phyloP scores from a whole-genome alignment of 2,113 vertebrate genomes.

The Mellivora capensis region DNA sequence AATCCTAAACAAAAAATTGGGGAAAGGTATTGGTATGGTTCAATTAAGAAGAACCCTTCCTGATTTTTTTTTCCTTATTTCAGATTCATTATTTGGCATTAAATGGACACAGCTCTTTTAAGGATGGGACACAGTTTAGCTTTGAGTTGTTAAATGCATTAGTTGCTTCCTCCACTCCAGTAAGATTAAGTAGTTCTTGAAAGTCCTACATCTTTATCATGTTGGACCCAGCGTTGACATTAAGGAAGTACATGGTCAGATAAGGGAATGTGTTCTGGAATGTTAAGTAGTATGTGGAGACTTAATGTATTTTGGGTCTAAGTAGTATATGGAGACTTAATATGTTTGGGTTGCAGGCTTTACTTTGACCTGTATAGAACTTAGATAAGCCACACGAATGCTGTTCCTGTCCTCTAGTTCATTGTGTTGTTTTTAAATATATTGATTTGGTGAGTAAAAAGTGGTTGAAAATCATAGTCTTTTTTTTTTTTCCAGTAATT shows the following conservation, averaged over 20 bases:
- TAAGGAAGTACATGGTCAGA: background rate
- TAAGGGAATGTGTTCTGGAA: background rate
- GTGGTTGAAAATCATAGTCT: background rate
- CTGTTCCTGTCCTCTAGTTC: background rate
- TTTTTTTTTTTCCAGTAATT: background rate
- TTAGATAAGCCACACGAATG: background rate
- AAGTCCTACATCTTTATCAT: background rate
- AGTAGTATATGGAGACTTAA: background rate
- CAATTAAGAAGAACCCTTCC: background rate
- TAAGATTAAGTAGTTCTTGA: background rate
- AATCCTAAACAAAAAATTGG: background rate
- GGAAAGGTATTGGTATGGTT: background rate
- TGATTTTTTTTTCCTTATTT: background rate
- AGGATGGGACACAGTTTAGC: background rate
- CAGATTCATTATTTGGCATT: background rate
- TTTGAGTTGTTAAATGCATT: background rate
- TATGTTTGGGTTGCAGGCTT: background rate
- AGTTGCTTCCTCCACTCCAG: background rate
- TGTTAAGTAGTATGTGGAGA: background rate
- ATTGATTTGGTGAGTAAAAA: background rate
- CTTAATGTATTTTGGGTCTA: background rate
- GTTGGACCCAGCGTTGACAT: background rate
- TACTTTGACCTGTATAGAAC: background rate
- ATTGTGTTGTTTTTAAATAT: background rate
- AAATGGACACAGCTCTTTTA: background rate